A percentile compares a stretch with the other conserved stretches of the same genome.
phyloP scores from a whole-genome alignment of 2,888 invertebrate genomes.

The Agonopterix alstromeriana region DNA sequence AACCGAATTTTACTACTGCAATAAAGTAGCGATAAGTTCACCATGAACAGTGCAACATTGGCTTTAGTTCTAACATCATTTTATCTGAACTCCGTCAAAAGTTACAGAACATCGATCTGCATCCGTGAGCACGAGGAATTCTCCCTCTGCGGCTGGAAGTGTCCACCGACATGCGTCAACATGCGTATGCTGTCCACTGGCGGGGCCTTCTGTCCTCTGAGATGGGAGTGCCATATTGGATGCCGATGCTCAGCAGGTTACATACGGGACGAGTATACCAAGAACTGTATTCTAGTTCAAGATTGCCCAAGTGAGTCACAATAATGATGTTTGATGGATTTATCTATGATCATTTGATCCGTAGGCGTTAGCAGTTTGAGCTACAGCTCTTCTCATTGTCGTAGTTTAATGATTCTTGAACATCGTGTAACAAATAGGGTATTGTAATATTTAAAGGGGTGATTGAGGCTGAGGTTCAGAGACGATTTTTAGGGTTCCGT shows the following conservation, averaged over 20 bases:
- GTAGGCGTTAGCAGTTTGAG: too few species aligned
- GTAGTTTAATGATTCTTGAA: too few species aligned
- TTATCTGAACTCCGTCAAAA: neutral
- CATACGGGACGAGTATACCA: conserved; percentile 51
- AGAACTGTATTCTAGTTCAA: conserved; percentile 45
- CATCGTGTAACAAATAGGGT: too few species aligned
- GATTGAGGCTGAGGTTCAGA: too few species aligned
- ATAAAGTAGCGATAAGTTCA: too few species aligned
- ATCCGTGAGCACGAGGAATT: conserved; percentile 45
- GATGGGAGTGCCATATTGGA: conserved; percentile 58
- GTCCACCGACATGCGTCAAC: conserved; percentile 62
- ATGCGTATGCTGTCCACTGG: conserved; percentile 28
- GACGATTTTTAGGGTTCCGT: too few species aligned
- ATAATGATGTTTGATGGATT: neutral
- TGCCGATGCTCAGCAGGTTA: conserved; percentile 56
- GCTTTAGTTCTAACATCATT: too few species aligned
- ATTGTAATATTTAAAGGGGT: too few species aligned
- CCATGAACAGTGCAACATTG: too few species aligned
- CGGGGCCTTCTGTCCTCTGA: conserved; percentile 30
- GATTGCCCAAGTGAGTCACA: conserved; percentile 49
- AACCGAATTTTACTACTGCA: too few species aligned
- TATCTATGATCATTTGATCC: neutral
- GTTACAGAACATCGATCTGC: conserved; percentile 47
- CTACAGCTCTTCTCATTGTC: too few species aligned
- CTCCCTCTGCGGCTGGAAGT: conserved; percentile 56